Base-by-base conservation (phyloP, 2,113 vertebrate species). In the Caretta caretta region DNA sequence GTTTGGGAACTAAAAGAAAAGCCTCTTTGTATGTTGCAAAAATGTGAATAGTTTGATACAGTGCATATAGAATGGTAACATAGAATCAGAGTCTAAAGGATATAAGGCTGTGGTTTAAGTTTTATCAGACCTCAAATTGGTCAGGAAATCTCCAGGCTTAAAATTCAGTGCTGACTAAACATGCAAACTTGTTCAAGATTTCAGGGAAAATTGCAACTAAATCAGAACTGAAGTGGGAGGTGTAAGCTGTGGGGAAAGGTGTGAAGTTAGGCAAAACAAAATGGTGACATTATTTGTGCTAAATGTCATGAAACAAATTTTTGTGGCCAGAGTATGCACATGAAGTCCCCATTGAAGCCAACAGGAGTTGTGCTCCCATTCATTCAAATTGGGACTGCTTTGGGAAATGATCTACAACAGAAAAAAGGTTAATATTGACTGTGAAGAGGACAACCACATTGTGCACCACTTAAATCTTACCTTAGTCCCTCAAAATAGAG, bases 1-100 rank as follows among this genome's bases (percentile, higher is more conserved):
- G 56, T 96, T 92, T 91, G 92, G 82, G 69, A 97, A 97, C 96
- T 96, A 95, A 98, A 98, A 98, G 94, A 97, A 95, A 96, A 97
- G 85, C 93, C 96, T 85, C 80, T 98, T 94, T 96, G 4, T 97
- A 76, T 86, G 19, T 90, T 96, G 79, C 46, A 90, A 76, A 22
- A 42, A 89, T 92, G 92, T 88, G 84, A 86, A 82, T 78, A 95
- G 90, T 86, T 49, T 54, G 88, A 3, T n/a, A 31, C 79, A 65
- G 62, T 17, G 4, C 31, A 38, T 20, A 3, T 8, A 49, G 29
- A 59, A 83, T 90, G 81, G 1, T 87, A 86, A 46, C 6, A 4
- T 3, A 65, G 89, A 94, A 65, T 17, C 14, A 29, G 78, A 69
- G n/a, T 56, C 87, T 38, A 88, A 20, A 57, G 53, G 17, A 57